Conservation (phyloP, 2,888 invertebrate genomes). For the Epiperipatus broadwayi region DNA sequence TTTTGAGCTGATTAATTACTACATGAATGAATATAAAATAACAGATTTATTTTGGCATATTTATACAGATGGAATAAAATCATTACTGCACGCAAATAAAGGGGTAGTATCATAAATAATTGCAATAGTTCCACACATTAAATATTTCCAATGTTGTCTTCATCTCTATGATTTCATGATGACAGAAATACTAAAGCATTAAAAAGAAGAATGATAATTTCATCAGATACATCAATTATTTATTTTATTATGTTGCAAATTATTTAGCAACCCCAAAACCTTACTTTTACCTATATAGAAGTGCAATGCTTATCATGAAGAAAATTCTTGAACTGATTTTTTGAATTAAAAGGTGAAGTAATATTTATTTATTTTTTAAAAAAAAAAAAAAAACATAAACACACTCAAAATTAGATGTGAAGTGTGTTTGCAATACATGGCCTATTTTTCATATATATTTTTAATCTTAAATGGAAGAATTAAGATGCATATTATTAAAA, state of each 20-base stretch:
- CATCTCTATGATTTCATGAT: neutral
- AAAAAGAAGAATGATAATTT: neutral
- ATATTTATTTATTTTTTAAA: no score
- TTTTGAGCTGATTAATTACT: neutral
- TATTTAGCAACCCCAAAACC: neutral
- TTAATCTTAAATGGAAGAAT: neutral
- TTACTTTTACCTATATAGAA: neutral
- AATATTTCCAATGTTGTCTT: slow-evolving; percentile 3
- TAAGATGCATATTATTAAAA: neutral
- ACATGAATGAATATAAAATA: neutral
- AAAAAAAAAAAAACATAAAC: neutral
- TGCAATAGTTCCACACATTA: neutral
- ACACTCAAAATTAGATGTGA: neutral
- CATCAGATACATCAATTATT: neutral
- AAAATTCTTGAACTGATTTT: neutral
- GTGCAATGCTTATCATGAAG: neutral
- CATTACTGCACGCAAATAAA: neutral
- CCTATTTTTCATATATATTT: slow-evolving; percentile 3
- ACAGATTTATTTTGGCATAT: neutral
- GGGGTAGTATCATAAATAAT: slow-evolving; percentile 1
- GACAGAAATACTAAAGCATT: neutral
- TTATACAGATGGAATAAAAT: neutral
- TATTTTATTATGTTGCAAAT: neutral
- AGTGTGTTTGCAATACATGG: neutral
- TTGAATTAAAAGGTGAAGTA: neutral